Conservation (phyloP, 2,113 vertebrate genomes). For the Leucosticte australis region DNA sequence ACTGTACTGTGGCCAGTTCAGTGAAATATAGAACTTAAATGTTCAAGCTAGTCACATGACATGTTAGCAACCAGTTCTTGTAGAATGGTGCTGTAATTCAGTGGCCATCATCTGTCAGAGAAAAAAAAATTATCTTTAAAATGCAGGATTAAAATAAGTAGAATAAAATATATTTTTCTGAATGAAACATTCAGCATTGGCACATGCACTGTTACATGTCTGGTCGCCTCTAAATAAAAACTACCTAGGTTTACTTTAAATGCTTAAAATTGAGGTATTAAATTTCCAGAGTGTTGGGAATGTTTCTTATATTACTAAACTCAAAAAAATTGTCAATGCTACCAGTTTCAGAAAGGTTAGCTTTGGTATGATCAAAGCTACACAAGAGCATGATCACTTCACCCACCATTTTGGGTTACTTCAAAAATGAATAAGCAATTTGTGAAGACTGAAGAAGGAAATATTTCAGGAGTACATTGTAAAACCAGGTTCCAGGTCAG, state of each 20-base stretch:
- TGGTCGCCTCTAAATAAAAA: background rate
- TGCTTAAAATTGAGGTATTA: background rate
- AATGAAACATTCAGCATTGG: background rate
- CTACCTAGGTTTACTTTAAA: background rate
- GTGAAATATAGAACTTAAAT: background rate
- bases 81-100: background rate
- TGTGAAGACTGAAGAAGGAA: background rate
- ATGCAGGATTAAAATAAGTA: background rate
- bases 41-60: background rate
- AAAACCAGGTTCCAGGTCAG: background rate
- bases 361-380: background rate
- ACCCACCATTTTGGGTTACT: background rate
- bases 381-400: background rate
- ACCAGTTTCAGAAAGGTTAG: background rate
- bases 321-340: background rate
- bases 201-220: background rate
- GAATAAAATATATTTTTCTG: background rate
- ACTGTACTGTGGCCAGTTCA: background rate
- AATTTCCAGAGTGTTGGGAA: background rate
- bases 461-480: background rate
- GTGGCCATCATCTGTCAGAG: background rate
- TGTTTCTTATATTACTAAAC: background rate
- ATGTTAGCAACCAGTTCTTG: background rate
- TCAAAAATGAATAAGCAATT: background rate
- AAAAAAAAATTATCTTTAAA: background rate